Conservation (phyloP, 2,113 vertebrate genomes). For the Eudyptes chrysolophus region DNA sequence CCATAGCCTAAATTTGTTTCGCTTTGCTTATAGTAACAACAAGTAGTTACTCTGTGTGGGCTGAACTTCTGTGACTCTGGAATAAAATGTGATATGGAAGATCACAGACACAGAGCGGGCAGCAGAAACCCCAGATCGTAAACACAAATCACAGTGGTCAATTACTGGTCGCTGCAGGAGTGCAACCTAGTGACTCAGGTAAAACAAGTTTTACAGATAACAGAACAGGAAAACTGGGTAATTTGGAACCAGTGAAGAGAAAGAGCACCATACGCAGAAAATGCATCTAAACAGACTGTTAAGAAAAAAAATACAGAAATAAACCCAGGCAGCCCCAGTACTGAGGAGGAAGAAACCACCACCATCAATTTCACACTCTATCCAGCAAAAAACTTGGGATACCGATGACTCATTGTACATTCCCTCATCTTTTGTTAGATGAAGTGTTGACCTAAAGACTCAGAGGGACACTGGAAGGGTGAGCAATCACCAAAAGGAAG, state of each 20-base stretch:
- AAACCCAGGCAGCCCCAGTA: neutral
- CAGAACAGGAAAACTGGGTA: neutral
- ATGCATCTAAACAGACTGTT: neutral
- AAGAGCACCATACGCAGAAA: neutral
- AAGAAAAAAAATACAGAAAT: neutral
- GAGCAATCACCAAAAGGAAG: neutral
- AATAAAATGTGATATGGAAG: neutral
- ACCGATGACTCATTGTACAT: neutral
- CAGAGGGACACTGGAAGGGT: neutral
- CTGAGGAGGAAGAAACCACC: neutral
- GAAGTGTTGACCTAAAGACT: neutral
- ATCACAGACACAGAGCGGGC: neutral
- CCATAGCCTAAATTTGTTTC: neutral
- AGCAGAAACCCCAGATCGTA: neutral
- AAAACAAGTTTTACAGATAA: neutral
- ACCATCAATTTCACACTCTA: neutral
- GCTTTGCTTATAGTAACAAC: neutral
- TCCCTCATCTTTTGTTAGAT: neutral
- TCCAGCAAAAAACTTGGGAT: neutral
- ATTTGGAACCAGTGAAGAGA: neutral
- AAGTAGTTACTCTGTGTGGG: neutral
- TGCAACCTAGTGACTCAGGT: neutral
- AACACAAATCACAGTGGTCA: neutral
- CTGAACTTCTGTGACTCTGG: neutral
- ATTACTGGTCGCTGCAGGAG: neutral